Conservation (phyloP, 2,888 invertebrate genomes). For the Vannuccia rotundouncinata region DNA sequence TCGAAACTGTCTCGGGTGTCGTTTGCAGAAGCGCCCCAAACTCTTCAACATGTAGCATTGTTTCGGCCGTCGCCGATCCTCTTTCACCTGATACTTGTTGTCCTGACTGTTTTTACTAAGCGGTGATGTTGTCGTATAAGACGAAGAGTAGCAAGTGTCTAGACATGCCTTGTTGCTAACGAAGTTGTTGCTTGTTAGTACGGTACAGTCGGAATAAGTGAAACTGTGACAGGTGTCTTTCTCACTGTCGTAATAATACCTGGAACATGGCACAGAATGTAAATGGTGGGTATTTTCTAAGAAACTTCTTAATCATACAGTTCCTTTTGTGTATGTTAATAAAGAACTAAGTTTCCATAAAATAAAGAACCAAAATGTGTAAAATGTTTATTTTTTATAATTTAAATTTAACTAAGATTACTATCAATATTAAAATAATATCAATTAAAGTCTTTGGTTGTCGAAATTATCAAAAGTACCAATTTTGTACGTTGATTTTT, state of each 20-base stretch:
- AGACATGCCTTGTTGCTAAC: neutral
- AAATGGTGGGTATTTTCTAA: neutral
- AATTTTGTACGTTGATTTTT: too few species aligned
- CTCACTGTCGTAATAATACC: neutral
- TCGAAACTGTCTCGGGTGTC: constrained; percentile 1
- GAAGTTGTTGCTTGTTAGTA: neutral
- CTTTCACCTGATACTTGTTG: neutral
- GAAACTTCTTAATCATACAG: too few species aligned
- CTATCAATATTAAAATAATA: too few species aligned
- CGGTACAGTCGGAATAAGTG: neutral
- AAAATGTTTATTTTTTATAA: too few species aligned
- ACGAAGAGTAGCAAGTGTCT: neutral
- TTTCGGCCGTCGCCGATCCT: neutral
- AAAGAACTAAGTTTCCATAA: neutral
- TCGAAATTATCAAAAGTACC: too few species aligned
- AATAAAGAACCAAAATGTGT: too few species aligned
- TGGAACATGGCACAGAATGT: neutral
- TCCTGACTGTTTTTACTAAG: too few species aligned
- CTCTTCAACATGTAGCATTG: neutral
- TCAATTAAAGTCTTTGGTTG: too few species aligned
- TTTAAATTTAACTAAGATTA: too few species aligned
- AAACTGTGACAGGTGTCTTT: neutral
- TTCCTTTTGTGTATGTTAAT: neutral
- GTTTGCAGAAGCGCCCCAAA: neutral
- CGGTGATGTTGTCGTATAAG: neutral